Percentiles rank a stretch among this genome's conserved stretches.
These are phyloP conservation scores for Linnaemya vulpina DNA, from an alignment of 2,888 invertebrate species.

Conservation along the genomic window DNA sequence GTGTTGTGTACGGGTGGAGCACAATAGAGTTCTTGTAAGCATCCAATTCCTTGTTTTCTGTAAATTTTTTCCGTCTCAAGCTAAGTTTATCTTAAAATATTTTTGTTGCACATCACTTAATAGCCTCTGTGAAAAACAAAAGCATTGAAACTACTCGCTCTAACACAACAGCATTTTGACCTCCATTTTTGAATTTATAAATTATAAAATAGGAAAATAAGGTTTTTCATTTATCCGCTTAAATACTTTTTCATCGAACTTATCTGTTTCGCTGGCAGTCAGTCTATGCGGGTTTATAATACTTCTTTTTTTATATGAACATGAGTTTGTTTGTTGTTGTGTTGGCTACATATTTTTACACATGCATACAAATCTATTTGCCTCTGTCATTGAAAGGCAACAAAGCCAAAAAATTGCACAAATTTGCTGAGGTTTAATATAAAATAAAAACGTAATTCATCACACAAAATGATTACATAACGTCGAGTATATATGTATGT, in stretches of 20 bases:
- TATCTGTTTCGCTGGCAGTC: conserved; percentile 37
- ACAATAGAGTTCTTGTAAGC: too few relatives aligned
- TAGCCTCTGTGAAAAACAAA: background rate
- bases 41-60: too few relatives aligned
- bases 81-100: background rate
- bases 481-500: too few relatives aligned
- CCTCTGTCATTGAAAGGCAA: conserved; percentile 6
- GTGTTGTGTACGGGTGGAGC: too few relatives aligned
- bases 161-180: conserved; percentile 24
- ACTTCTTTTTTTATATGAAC: conserved; percentile 24
- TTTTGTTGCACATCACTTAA: background rate
- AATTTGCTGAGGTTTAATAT: conserved; percentile 35
- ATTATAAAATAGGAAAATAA: conserved; percentile 35
- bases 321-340: conserved; percentile 36
- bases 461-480: conserved; percentile 23
- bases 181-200: conserved; percentile 34
- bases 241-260: conserved; percentile 2
- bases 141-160: background rate
- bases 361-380: background rate
- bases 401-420: conserved; percentile 45
- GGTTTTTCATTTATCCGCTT: conserved; percentile 13
- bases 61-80: background rate
- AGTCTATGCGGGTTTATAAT: conserved; percentile 36
- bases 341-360: conserved; percentile 37
- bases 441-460: conserved; percentile 11